phyloP scores from a whole-genome alignment of 2,797 vertebrate genomes.

The Aplochiton taeniatus region DNA sequence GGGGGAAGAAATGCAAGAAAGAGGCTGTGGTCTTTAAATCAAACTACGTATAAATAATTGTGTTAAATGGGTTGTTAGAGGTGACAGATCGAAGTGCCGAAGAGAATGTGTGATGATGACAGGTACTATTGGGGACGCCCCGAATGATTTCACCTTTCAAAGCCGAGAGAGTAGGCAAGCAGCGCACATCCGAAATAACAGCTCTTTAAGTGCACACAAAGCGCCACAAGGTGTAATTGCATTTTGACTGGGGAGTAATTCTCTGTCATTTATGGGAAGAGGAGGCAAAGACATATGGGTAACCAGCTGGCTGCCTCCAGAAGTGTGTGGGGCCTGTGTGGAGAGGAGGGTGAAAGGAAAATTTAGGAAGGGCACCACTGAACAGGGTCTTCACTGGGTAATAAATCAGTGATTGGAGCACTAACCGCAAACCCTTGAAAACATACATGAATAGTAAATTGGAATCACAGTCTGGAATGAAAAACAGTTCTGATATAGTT shows the following conservation, averaged over 20 bases:
- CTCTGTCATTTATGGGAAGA: conserved; percentile 24
- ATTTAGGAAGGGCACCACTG: conserved; percentile 24
- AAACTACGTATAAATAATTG: conserved; percentile 5
- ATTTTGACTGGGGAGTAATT: conserved; percentile 31
- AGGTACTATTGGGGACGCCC: conserved; percentile 22
- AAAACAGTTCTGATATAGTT: too few relatives aligned
- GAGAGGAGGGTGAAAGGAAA: conserved; percentile 31
- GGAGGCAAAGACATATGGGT: conserved; percentile 37
- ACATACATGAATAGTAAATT: conserved; percentile 7
- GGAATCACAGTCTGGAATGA: too few relatives aligned
- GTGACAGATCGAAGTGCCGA: conserved; percentile 8
- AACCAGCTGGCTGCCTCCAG: conserved; percentile 46
- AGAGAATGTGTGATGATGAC: conserved; percentile 35
- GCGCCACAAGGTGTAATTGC: conserved; percentile 17
- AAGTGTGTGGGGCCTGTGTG: conserved; percentile 33
- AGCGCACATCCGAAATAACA: conserved; percentile 37
- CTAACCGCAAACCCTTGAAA: conserved; percentile 24
- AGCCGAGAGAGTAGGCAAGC: conserved; percentile 21
- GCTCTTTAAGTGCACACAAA: conserved; percentile 19
- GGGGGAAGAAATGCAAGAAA: background rate
- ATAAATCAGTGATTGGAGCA: conserved; percentile 23
- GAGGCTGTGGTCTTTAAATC: background rate
- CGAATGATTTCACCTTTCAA: conserved; percentile 21
- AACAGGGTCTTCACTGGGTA: conserved; percentile 13
- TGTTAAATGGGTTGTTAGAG: conserved; percentile 14